A percentile compares a stretch with the other conserved stretches of the same genome.
Evolutionary conservation across 53 echinoderm and acorn worm species (phyloP).

Genomic region (Glandiceps talaboti): DNA sequence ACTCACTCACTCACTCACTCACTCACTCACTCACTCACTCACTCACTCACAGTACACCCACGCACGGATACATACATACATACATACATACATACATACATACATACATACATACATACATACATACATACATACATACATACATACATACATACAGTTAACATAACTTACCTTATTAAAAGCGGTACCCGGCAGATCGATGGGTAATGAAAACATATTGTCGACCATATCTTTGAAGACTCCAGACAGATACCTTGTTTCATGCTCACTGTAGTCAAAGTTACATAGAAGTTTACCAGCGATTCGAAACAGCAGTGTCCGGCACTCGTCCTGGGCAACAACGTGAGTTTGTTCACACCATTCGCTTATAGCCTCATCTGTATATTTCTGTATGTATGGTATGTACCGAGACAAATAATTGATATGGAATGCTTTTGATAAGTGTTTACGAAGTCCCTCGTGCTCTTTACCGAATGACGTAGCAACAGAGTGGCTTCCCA

Average conservation of each 20-base stretch:
- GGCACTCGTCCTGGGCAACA: background rate
- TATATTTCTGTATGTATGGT: background rate
- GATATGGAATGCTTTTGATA: background rate
- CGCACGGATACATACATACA: background rate
- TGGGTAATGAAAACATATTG: background rate
- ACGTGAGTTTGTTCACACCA: background rate
- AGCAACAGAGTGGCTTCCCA: slow-evolving; percentile 44
- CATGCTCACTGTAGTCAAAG: background rate
- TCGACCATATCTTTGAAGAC: background rate
- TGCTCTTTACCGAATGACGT: slow-evolving; percentile 53
- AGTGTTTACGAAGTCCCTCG: slow-evolving; percentile 25
- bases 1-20: too few relatives aligned
- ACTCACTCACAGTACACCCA: background rate
- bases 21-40: too few relatives aligned
- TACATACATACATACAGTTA: too few relatives aligned
- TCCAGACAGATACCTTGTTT: background rate
- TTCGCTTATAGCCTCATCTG: background rate
- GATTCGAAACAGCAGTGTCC: background rate
- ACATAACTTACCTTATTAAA: background rate
- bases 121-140: background rate
- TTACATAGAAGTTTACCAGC: background rate
- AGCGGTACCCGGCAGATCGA: background rate
- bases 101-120: background rate
- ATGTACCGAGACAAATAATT: background rate
- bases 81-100: too few relatives aligned